Base-by-base conservation (phyloP, 1,140 invertebrate genomes). In the Drosophila neocordata region DNA sequence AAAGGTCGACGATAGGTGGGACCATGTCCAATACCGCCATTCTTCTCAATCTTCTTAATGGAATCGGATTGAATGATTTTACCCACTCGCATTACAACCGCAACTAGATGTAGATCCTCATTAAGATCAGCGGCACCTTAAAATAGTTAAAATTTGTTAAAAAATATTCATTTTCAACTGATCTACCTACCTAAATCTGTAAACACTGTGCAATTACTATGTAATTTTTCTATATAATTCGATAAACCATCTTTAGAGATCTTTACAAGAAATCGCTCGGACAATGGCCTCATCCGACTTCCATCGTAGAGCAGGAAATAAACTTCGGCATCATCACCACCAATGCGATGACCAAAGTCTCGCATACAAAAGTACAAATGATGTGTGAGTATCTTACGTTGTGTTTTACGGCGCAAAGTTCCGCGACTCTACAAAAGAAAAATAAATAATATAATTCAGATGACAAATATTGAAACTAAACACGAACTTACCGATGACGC, bases 221-320 rank as follows among this genome's bases (percentile, higher is more conserved):
- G 95, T 66, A 98, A 91, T 83, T 96, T 96, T 80, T 97, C 96
- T 13, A 97, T 94, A 90, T 97, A 97, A 91, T 97, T 97, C 18
- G 96, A 96, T 92, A 97, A 97, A 48, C 97, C 97, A 81, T 97
- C 96, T 91, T 96, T 97, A 64, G 96, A 96, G 89, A 98, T 96
- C 83, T 95, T 94, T 48, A 98, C 96, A 82, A 97, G 93, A 93
- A 98, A 98, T 64, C 97, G 93, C 91, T 98, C 97, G 71, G 97
- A 98, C 76, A 96, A 91, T 37, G 95, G 95, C 44, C 94, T 94
- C 62, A 93, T 93, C 64, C 95, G 94, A 27, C 94, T 94, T 1
- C 95, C 94, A 91, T 98, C 96, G 91, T 97, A 98, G 0, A 98
- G 91, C 51, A 96, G 97, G 80, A 98, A 96, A 76, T 97, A 95